Base-by-base conservation (phyloP, 2,113 vertebrate genomes). In the Zapornia atra region DNA sequence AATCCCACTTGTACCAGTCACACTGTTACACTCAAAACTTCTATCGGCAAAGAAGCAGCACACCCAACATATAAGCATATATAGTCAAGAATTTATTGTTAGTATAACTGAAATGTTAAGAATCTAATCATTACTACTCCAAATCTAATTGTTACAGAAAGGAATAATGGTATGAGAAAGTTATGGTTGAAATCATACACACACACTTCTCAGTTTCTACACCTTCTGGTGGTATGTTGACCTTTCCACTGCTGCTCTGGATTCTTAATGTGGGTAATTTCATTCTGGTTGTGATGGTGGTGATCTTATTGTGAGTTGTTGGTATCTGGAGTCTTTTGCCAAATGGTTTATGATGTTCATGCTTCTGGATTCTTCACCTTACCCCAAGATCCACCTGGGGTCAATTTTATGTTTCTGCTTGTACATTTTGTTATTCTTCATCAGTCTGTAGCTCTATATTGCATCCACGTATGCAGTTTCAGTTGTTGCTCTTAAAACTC, bases 1-100 rank as follows among this genome's bases (percentile, higher is more conserved):
- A 71, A 71, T 54, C 57, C 51, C 46, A 79, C 53, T 91, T 94
- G 84, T 95, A 68, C 51, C 80, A 84, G 69, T 86, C 92, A 87
- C 56, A 11, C 2, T 51, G 6, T 82, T 76, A 48, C 22, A 63
- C 34, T 78, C 42, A 75, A 66, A 93, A 79, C 54, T n/a, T 73
- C 71, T 79, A 68, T 38, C 26, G 53, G 5, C 15, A 78, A 56
- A 85, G 34, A 87, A 34, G 69, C 78, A 89, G 33, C 9, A 34
- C 15, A 68, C 6, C 2, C 18, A 60, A 28, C 1, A 1, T 51
- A 19, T 11, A 60, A 24, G 25, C 29, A 54, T 42, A n/a, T 14
- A 12, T 8, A 63, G 33, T 66, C 46, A 85, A 60, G 22, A 69
- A 51, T 69, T 56, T 89, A 33, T 29, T 40, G 6, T 46, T 71